Conservation (phyloP, 2,888 invertebrate species). For the Podotricha telesiphe region DNA sequence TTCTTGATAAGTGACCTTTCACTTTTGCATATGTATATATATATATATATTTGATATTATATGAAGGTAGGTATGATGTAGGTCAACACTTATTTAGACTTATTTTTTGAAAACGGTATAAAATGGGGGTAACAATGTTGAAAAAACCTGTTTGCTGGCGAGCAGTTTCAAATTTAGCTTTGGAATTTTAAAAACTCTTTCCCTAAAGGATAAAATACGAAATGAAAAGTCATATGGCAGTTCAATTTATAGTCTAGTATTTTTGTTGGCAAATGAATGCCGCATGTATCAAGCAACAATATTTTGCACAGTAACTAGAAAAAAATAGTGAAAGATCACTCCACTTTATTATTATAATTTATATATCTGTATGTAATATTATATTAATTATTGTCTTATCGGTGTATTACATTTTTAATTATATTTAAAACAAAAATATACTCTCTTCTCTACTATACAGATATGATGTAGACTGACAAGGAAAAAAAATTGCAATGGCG, state of each 20-base stretch:
- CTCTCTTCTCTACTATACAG: too few relatives aligned
- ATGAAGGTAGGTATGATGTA: too few relatives aligned
- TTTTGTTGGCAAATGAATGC: neutral
- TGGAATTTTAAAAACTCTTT: constrained; percentile 10
- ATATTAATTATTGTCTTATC: too few relatives aligned
- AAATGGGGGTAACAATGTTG: constrained; percentile 3
- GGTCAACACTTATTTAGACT: neutral
- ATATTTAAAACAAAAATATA: too few relatives aligned
- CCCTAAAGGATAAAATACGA: constrained; percentile 10
- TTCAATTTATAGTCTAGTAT: neutral
- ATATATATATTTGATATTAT: too few relatives aligned
- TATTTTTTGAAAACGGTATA: neutral
- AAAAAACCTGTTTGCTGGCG: neutral
- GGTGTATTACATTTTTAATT: too few relatives aligned
- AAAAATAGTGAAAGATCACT: neutral
- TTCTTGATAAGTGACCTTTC: too few relatives aligned
- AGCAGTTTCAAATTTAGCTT: constrained; percentile 16
- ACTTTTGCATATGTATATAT: too few relatives aligned
- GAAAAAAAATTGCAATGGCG: too few relatives aligned
- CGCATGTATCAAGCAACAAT: neutral
- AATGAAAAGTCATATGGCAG: constrained; percentile 14
- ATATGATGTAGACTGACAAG: too few relatives aligned
- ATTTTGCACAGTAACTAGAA: neutral
- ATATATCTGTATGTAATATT: too few relatives aligned
- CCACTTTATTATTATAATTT: too few relatives aligned